These are phyloP conservation scores for Encarsia formosa DNA, from an alignment of 2,888 invertebrate species.

Conservation along the genomic window DNA sequence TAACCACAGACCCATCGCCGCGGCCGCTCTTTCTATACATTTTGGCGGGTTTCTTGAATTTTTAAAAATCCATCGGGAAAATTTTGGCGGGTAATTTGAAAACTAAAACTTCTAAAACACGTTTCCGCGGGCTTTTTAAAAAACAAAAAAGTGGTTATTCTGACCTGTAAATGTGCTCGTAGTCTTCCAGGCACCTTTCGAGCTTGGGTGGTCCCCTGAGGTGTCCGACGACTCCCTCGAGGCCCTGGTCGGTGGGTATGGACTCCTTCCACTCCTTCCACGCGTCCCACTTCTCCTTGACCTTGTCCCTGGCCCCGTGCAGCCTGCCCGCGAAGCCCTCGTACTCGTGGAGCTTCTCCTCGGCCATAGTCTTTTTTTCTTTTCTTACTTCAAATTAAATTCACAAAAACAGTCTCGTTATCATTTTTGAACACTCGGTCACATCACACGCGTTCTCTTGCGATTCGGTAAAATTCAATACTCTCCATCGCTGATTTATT, in stretches of 20 bases:
- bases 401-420: not conserved
- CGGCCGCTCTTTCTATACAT: too few species aligned
- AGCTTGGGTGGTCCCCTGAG: slow-evolving; percentile 43
- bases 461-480: too few species aligned
- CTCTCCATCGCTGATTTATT: too few species aligned
- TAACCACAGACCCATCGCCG: too few species aligned
- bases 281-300: slow-evolving; percentile 60
- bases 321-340: slow-evolving; percentile 70
- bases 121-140: too few species aligned
- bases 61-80: too few species aligned
- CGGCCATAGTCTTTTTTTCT: slow-evolving; percentile 64
- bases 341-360: slow-evolving; percentile 78
- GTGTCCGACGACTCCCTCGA: slow-evolving; percentile 40
- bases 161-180: slow-evolving; percentile 68
- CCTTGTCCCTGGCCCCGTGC: slow-evolving; percentile 64
- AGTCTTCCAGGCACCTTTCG: slow-evolving; percentile 54
- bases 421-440: not conserved
- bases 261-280: slow-evolving; percentile 58
- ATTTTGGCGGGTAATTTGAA: too few species aligned
- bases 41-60: too few species aligned
- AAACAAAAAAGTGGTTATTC: too few species aligned
- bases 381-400: not conserved
- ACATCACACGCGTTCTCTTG: too few species aligned
- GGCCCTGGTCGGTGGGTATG: slow-evolving; percentile 44
- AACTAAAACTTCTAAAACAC: too few species aligned